Percentiles rank a stretch among this genome's conserved stretches.
phyloP scores from a whole-genome alignment of 2,888 invertebrate genomes.

The Cepaea hortensis region DNA sequence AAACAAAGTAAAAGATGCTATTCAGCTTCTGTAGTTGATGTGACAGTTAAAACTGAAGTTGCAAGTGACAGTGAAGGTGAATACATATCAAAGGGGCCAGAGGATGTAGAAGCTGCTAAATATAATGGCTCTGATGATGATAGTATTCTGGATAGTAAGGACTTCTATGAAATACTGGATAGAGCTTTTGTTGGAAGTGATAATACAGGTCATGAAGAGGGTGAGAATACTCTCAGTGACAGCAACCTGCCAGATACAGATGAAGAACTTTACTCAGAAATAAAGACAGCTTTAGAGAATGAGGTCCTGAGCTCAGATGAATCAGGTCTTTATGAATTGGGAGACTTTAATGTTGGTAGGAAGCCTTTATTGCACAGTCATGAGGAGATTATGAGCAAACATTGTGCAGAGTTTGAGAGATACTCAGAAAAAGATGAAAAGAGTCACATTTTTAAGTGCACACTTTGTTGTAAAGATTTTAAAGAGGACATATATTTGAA shows the following conservation, averaged over 20 bases:
- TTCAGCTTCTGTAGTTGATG: neutral
- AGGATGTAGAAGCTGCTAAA: neutral
- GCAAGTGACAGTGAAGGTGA: slow-evolving; percentile 14
- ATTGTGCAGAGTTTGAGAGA: slow-evolving; percentile 26
- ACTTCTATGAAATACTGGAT: slow-evolving; percentile 40
- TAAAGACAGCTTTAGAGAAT: slow-evolving; percentile 19
- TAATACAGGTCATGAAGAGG: slow-evolving; percentile 29
- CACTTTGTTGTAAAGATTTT: slow-evolving; percentile 35
- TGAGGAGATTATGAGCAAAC: slow-evolving; percentile 27
- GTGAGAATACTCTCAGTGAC: slow-evolving; percentile 35
- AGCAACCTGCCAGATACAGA: slow-evolving; percentile 26
- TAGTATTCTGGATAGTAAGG: slow-evolving; percentile 17
- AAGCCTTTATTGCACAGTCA: slow-evolving; percentile 24
- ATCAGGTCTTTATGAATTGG: neutral
- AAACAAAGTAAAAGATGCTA: slow-evolving; percentile 2
- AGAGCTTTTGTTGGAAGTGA: slow-evolving; percentile 39
- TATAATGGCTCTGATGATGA: slow-evolving; percentile 39
- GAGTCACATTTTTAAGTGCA: slow-evolving; percentile 18
- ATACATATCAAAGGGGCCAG: neutral
- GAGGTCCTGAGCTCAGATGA: slow-evolving; percentile 15
- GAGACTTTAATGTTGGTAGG: neutral
- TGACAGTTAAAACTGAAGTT: neutral
- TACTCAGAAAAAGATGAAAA: slow-evolving; percentile 10
- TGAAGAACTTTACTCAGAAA: slow-evolving; percentile 29
- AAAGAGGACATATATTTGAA: slow-evolving; percentile 15